phyloP scores from a whole-genome alignment of 2,888 invertebrate species.

The Boloria selene region DNA sequence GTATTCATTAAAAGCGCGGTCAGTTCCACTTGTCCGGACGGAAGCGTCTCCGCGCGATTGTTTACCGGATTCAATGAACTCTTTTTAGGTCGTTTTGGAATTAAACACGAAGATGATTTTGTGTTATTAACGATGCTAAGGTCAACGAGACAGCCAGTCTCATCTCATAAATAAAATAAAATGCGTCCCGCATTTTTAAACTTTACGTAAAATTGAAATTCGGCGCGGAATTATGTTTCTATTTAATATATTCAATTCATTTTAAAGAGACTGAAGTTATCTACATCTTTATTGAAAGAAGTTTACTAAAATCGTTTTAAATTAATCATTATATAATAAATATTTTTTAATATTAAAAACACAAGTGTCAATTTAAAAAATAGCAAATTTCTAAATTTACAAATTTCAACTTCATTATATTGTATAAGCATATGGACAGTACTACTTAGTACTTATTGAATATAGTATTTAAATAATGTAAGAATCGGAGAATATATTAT shows the following conservation, averaged over 20 bases:
- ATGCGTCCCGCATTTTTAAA: not conserved
- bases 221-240: not conserved
- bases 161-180: not conserved
- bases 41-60: conserved; percentile 59
- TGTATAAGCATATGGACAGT: not conserved
- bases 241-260: not conserved
- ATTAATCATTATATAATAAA: too few relatives aligned
- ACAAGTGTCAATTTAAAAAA: not conserved
- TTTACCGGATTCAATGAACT: conserved; percentile 74
- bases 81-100: conserved; percentile 59
- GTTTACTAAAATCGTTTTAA: too few relatives aligned
- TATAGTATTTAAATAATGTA: too few relatives aligned
- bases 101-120: conserved; percentile 31
- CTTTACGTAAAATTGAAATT: conserved; percentile 10
- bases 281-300: too few relatives aligned
- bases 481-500: too few relatives aligned
- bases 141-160: conserved; percentile 14
- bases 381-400: not conserved
- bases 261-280: too few relatives aligned
- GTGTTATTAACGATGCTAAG: conserved; percentile 37
- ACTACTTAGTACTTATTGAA: too few relatives aligned
- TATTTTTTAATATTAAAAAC: too few relatives aligned
- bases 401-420: not conserved
- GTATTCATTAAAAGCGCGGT: conserved; percentile 58
- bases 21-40: conserved; percentile 59